Conservation (phyloP, 2,888 invertebrate genomes). For the Perdita meconis region DNA sequence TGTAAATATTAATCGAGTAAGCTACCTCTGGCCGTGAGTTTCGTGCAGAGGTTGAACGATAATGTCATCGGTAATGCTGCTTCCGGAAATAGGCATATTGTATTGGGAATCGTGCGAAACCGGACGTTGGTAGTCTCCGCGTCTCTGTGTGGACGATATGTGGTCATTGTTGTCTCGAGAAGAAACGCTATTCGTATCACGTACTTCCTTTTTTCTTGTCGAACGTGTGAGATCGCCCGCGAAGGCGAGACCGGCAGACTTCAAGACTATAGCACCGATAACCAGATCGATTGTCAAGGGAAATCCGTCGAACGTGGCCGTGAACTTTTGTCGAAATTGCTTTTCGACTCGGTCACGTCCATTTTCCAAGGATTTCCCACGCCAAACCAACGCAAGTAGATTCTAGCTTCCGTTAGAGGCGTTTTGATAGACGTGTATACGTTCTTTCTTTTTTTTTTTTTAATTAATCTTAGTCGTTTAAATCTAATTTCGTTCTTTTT, state of each 20-base stretch:
- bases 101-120: conserved; percentile 52
- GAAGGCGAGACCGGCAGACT: conserved; percentile 24
- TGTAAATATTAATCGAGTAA: conserved; percentile 61
- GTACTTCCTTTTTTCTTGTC: conserved; percentile 46
- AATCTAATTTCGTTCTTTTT: conserved; percentile 11
- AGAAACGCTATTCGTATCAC: conserved; percentile 28
- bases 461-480: not conserved
- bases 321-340: not conserved
- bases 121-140: conserved; percentile 51
- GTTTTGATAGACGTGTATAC: not conserved
- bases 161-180: conserved; percentile 38
- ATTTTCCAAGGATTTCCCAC: conserved; percentile 13
- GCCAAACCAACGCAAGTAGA: conserved; percentile 23
- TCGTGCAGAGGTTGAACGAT: conserved; percentile 40
- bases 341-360: too few relatives aligned
- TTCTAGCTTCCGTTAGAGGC: conserved; percentile 52
- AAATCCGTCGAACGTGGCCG: conserved; percentile 11
- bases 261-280: conserved; percentile 7
- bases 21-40: conserved; percentile 47
- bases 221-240: conserved; percentile 32
- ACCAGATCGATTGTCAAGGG: conserved; percentile 38
- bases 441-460: not conserved
- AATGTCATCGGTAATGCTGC: conserved; percentile 32
- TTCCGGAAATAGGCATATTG: conserved; percentile 61
- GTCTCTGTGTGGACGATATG: conserved; percentile 42